Conservation (phyloP, 2,113 vertebrate genomes). For the Perccottus glenii region DNA sequence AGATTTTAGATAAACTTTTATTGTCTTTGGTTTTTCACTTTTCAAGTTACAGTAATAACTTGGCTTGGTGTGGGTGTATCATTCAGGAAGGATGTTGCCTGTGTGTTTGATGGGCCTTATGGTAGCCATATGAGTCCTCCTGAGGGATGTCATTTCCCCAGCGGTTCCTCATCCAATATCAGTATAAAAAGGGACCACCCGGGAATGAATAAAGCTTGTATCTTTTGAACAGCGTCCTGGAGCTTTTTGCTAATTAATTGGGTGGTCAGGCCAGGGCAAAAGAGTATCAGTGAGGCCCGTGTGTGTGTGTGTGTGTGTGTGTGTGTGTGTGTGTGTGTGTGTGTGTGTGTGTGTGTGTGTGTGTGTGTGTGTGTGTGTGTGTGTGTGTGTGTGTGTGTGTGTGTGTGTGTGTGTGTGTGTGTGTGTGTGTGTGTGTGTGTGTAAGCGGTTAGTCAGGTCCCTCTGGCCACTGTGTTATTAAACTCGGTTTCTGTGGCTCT, state of each 20-base stretch:
- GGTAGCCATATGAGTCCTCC: slow-evolving; percentile 72
- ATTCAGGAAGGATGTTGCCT: slow-evolving; percentile 51
- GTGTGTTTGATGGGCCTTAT: slow-evolving; percentile 74
- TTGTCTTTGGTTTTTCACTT: slow-evolving; percentile 16
- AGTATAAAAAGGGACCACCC: slow-evolving; percentile 52
- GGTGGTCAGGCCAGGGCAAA: slow-evolving; percentile 50
- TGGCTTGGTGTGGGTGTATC: slow-evolving; percentile 40
- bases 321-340: neutral
- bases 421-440: neutral
- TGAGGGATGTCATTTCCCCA: slow-evolving; percentile 50
- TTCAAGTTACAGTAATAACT: slow-evolving; percentile 34
- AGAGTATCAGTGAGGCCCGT: slow-evolving; percentile 52
- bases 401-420: no score
- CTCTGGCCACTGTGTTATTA: slow-evolving; percentile 67
- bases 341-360: slow-evolving; percentile 22
- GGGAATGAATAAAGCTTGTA: slow-evolving; percentile 14
- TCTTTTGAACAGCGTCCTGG: slow-evolving; percentile 23
- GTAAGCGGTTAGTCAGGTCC: slow-evolving; percentile 58
- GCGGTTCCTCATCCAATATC: slow-evolving; percentile 30
- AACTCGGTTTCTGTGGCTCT: slow-evolving; percentile 71
- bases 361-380: neutral
- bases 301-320: neutral
- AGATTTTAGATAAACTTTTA: neutral
- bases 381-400: slow-evolving; percentile 18
- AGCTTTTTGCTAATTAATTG: slow-evolving; percentile 58